phyloP scores from a whole-genome alignment of 1,140 invertebrate genomes.

The Coenobita brevimanus region DNA sequence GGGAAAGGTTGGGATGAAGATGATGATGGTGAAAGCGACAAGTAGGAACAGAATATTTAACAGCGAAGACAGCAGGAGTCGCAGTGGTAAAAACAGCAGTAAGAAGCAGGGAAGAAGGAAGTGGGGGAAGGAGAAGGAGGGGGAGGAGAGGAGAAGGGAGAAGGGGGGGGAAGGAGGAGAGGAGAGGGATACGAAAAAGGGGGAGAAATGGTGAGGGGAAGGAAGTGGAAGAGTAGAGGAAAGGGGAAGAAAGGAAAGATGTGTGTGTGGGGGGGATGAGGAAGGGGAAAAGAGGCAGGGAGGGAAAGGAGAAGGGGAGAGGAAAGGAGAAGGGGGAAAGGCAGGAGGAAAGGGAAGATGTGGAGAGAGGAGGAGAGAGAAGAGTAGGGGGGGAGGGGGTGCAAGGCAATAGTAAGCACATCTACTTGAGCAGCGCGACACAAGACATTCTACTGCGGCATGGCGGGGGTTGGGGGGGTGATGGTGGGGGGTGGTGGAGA shows the following conservation, averaged over 20 bases:
- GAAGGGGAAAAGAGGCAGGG: neutral
- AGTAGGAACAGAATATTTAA: no score
- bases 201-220: neutral
- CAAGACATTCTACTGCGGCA: slow-evolving; percentile 55
- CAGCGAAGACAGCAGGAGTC: no score
- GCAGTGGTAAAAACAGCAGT: no score
- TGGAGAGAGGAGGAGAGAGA: neutral
- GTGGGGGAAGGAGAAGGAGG: neutral
- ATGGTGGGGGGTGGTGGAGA: no score
- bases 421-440: slow-evolving; percentile 47
- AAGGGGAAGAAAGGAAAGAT: neutral
- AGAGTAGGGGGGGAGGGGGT: neutral
- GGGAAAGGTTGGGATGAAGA: no score
- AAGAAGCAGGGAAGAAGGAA: no score
- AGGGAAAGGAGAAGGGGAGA: neutral
- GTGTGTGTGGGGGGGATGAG: neutral
- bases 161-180: neutral
- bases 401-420: slow-evolving; percentile 3
- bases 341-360: neutral
- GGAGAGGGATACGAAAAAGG: neutral
- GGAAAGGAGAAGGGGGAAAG: neutral
- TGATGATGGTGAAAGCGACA: no score
- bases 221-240: neutral
- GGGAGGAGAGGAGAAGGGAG: neutral
- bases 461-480: neutral